These are phyloP conservation scores for Chloroclysta siterata DNA, from an alignment of 2,888 invertebrate species.

Conservation along the genomic window DNA sequence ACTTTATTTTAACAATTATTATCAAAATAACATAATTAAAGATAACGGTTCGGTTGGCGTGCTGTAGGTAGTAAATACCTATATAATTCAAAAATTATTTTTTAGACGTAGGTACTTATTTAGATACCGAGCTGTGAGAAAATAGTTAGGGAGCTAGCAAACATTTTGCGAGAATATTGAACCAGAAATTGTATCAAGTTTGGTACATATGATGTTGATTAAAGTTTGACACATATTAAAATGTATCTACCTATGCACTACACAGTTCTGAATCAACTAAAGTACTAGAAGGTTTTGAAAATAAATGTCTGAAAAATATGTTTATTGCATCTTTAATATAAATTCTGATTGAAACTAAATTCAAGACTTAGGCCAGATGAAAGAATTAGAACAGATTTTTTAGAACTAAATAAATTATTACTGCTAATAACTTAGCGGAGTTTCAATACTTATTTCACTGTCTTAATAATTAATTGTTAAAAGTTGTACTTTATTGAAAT, in stretches of 20 bases:
- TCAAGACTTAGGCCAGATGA: slow-evolving; percentile 17
- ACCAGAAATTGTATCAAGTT: background rate
- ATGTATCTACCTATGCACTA: slow-evolving; percentile 7
- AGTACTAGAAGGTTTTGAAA: background rate
- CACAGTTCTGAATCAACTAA: slow-evolving; percentile 7
- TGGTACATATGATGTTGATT: background rate
- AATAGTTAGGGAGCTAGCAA: slow-evolving; percentile 8
- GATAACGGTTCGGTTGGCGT: slow-evolving; percentile 59
- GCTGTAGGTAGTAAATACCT: slow-evolving; percentile 19
- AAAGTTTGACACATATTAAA: slow-evolving; percentile 19
- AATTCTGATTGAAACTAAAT: background rate
- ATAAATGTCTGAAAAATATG: background rate
- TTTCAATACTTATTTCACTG: background rate
- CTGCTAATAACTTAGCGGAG: background rate
- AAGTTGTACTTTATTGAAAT: slow-evolving; percentile 18
- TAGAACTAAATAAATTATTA: background rate
- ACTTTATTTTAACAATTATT: slow-evolving; percentile 79
- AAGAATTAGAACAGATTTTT: background rate
- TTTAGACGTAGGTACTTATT: slow-evolving; percentile 6
- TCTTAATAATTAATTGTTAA: slow-evolving; percentile 4
- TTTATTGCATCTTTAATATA: no score
- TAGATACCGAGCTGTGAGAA: background rate
- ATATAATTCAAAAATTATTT: slow-evolving; percentile 20
- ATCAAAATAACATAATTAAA: slow-evolving; percentile 74
- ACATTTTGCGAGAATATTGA: background rate